Evolutionary conservation across 2,888 invertebrate species (phyloP).

Genomic region (Tenthredo notha): DNA sequence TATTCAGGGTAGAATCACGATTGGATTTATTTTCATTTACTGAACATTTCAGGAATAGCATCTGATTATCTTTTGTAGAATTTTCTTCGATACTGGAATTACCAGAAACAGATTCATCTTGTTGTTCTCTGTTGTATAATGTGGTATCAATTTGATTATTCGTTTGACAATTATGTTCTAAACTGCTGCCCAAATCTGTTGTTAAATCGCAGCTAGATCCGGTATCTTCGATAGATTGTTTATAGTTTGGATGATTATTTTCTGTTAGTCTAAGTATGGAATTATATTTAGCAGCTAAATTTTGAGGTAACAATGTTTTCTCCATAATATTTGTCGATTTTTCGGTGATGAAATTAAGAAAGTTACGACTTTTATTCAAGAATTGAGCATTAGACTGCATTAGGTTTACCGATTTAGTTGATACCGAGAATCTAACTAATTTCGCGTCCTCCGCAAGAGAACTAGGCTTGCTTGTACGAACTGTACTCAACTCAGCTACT

Average conservation of each 20-base stretch:
- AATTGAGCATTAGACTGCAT: slow-evolving; percentile 74
- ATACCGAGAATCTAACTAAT: slow-evolving; percentile 73
- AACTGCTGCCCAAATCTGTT: slow-evolving; percentile 28
- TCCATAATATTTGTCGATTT: slow-evolving; percentile 76
- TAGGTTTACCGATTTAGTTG: slow-evolving; percentile 70
- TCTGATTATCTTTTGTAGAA: slow-evolving; percentile 45
- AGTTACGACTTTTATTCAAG: slow-evolving; percentile 73
- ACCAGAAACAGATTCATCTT: neutral
- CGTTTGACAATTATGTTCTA: slow-evolving; percentile 9
- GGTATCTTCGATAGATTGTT: slow-evolving; percentile 55
- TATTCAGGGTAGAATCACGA: neutral
- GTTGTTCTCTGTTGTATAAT: slow-evolving; percentile 28
- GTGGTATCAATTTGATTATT: slow-evolving; percentile 27
- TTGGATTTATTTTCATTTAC: neutral
- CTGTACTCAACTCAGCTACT: neutral
- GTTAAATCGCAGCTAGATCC: slow-evolving; percentile 26
- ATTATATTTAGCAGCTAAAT: slow-evolving; percentile 68
- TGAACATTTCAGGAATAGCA: slow-evolving; percentile 36
- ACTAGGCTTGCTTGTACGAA: slow-evolving; percentile 39
- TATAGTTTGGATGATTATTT: slow-evolving; percentile 50
- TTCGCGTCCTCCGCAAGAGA: slow-evolving; percentile 66
- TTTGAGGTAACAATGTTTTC: slow-evolving; percentile 72
- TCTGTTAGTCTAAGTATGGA: slow-evolving; percentile 52
- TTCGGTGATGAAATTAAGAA: slow-evolving; percentile 74
- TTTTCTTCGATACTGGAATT: slow-evolving; percentile 39